Base-by-base conservation (phyloP, 1,140 invertebrate species). In the Pseudomyrmex dendroicus region DNA sequence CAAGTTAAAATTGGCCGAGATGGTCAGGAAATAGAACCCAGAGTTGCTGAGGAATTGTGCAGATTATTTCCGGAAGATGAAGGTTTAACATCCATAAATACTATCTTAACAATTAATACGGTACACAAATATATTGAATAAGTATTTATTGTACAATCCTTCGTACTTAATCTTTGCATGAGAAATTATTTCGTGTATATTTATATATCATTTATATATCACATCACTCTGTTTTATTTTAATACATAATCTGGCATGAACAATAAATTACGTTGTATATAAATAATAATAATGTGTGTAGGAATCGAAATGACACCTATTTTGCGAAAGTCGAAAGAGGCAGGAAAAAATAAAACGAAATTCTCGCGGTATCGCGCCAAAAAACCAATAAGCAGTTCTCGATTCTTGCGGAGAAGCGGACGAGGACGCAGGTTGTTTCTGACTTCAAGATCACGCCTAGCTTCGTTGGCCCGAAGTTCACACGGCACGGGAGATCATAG, bases 1-100 rank as follows among this genome's bases (percentile, higher is more conserved):
- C 98, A 98, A 70, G 98, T 99, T 0, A 99, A 99, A 96, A 99
- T 99, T 92, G 99, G 98, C 15, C 96, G 99, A 89, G 99, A 99
- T 96, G 99, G 99, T 17, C 99, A 99, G 95, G 98, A 99, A 96
- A 98, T 99, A 84, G 98, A 99, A 92, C 98, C 98, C 13, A 96
- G 97, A 91, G 98, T 99, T 83, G 99, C 98, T 50, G 98, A 98
- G 93, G 98, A 99, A 93, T 95, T 99, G 48, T 99, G 99, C 93
- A 96, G 98, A 87, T 94, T 99, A 57, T 99, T 99, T 94, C 97
- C 98, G 3, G 96, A 98, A 94, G 99, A 99, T 94, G 97, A 98
- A 89, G 97, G 97, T 90, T n/a, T 35, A 57, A 74, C 20, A 50
- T 64, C 35, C 35, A 13, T 15, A 4, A 50, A 48, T 7, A 20